Base-by-base conservation (phyloP, 2,888 invertebrate genomes). In the Apeira syringaria region DNA sequence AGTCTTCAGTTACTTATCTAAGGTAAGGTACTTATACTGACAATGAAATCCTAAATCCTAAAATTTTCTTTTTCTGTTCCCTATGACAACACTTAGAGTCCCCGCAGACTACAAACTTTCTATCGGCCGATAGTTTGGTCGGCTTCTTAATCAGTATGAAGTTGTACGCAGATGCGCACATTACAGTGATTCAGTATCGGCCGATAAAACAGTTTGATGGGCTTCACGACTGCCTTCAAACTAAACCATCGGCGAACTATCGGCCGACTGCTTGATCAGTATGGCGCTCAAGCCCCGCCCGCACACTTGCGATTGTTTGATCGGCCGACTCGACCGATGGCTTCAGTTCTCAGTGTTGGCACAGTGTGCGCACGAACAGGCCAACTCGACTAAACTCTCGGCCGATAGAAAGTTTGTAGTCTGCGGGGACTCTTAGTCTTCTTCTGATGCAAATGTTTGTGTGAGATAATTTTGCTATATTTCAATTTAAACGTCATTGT, bases 1-100 rank as follows among this genome's bases (percentile, higher is more conserved):
- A 0, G 45, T 66, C 5, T 87, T 87, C 59, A 86, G 86, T 53
- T 78, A 71, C 38, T 53, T 88, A 2, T 84, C 85, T 2, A 82
- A 79, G 76, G 87, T 86, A 29, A 41, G 50, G 35, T n/a, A n/a
- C n/a, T n/a, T n/a, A n/a, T n/a, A n/a, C n/a, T n/a, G n/a, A n/a
- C n/a, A n/a, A n/a, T n/a, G n/a, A n/a, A n/a, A n/a, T n/a, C n/a
- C n/a, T n/a, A n/a, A n/a, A n/a, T n/a, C n/a, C n/a, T n/a, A n/a
- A n/a, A n/a, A n/a, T n/a, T n/a, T n/a, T n/a, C n/a, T n/a, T n/a
- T n/a, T n/a, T n/a, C n/a, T n/a, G n/a, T n/a, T n/a, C n/a, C n/a
- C n/a, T n/a, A n/a, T n/a, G n/a, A n/a, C n/a, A n/a, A n/a, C n/a
- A n/a, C n/a, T n/a, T n/a, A n/a, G 20, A 7, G 20, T 7, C 2